Evolutionary conservation across 2,797 vertebrate species (phyloP).

Genomic region (Scomberomorus guttatus): DNA sequence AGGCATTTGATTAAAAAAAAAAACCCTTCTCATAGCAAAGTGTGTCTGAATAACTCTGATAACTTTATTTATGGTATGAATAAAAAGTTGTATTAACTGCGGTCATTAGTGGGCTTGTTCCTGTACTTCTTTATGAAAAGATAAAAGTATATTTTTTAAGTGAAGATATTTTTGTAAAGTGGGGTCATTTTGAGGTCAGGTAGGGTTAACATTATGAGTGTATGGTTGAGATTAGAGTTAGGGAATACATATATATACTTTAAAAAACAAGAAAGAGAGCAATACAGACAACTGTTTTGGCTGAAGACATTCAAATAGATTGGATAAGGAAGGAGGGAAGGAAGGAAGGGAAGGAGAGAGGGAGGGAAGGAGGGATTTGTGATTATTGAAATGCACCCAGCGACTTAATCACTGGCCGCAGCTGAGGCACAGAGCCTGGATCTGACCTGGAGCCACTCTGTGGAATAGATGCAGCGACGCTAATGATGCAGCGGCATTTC

Average conservation of each 20-base stretch:
- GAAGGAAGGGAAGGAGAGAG: not conserved
- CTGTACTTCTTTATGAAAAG: not conserved
- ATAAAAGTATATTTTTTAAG: not conserved
- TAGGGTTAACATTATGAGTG: not conserved
- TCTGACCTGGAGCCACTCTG: conserved; percentile 61
- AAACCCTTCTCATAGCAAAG: conserved; percentile 2
- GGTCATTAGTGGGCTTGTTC: not conserved
- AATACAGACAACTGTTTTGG: not conserved
- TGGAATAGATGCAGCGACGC: conserved; percentile 32
- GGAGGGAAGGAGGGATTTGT: conserved; percentile 6
- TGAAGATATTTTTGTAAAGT: not conserved
- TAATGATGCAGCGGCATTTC: conserved; percentile 68
- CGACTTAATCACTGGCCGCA: conserved; percentile 59
- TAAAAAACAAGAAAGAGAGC: not conserved
- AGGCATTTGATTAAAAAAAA: conserved; percentile 35
- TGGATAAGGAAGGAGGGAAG: not conserved
- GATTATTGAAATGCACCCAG: conserved; percentile 39
- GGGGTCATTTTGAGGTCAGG: not conserved
- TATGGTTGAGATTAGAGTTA: not conserved
- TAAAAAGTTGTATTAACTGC: conserved; percentile 12
- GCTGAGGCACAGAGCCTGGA: conserved; percentile 43
- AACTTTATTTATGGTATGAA: not conserved
- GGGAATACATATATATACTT: not conserved
- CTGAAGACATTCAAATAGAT: not conserved
- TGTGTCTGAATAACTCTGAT: conserved; percentile 27